A percentile compares a stretch with the other conserved stretches of the same genome.
Evolutionary conservation across 2,888 invertebrate genomes (phyloP).

Genomic region (Xanthorhoe designata): DNA sequence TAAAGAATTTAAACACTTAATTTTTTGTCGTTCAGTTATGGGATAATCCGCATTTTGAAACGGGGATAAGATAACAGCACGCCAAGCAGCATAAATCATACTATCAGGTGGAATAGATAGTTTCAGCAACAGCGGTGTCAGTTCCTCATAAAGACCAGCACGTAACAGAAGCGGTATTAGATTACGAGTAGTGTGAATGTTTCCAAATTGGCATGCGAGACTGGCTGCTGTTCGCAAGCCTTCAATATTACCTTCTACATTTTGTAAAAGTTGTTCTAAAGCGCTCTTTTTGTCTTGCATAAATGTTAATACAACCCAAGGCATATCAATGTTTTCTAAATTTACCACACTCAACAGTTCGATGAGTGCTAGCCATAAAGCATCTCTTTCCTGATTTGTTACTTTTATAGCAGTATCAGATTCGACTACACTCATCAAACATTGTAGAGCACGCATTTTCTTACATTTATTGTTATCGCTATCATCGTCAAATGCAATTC

Average conservation of each 20-base stretch:
- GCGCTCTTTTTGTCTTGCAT: slow-evolving; percentile 73
- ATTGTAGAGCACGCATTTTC: slow-evolving; percentile 79
- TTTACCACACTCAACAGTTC: slow-evolving; percentile 74
- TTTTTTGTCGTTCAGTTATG: slow-evolving; percentile 76
- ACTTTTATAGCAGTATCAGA: slow-evolving; percentile 78
- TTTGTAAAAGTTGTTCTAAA: slow-evolving; percentile 71
- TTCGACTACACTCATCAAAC: slow-evolving; percentile 79
- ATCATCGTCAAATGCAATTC: slow-evolving; percentile 80
- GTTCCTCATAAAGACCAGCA: slow-evolving; percentile 69
- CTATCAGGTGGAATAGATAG: slow-evolving; percentile 64
- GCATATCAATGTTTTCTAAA: slow-evolving; percentile 78
- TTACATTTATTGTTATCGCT: slow-evolving; percentile 77
- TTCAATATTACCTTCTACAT: slow-evolving; percentile 64
- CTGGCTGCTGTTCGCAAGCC: slow-evolving; percentile 70
- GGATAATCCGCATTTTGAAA: slow-evolving; percentile 81
- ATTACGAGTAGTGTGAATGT: slow-evolving; percentile 59
- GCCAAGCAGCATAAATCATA: slow-evolving; percentile 72
- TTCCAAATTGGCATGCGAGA: slow-evolving; percentile 68
- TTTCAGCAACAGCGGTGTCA: slow-evolving; percentile 73
- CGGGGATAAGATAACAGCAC: slow-evolving; percentile 73
- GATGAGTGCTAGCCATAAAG: slow-evolving; percentile 74
- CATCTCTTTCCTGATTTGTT: slow-evolving; percentile 70
- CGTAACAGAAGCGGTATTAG: slow-evolving; percentile 67
- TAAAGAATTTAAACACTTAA: slow-evolving; percentile 73
- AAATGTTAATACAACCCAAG: slow-evolving; percentile 77